Conservation (phyloP, 2,888 invertebrate species). For the Macrosiphum euphorbiae region DNA sequence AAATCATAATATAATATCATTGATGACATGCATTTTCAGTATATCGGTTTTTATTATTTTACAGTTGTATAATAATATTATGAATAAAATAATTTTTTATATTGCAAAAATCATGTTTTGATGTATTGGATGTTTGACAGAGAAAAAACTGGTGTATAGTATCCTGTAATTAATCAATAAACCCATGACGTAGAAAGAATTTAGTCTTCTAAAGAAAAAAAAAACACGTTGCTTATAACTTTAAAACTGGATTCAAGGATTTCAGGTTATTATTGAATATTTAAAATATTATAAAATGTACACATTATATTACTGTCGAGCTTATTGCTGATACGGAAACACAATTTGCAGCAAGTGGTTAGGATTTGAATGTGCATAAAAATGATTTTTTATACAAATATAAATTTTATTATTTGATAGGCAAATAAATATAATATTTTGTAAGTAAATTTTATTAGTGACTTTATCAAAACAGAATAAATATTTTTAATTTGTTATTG, state of each 20-base stretch:
- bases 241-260: constrained; percentile 41
- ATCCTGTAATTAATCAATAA: neutral
- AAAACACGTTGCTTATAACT: constrained; percentile 25
- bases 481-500: neutral
- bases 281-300: constrained; percentile 20
- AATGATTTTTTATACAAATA: neutral
- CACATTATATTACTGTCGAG: neutral
- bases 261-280: constrained; percentile 11
- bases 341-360: neutral
- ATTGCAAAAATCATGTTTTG: neutral
- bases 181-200: neutral
- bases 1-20: too few relatives aligned
- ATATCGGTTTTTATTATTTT: neutral
- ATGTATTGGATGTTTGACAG: neutral
- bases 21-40: too few relatives aligned
- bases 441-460: neutral
- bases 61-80: neutral
- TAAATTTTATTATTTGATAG: neutral
- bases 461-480: neutral
- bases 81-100: neutral
- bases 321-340: neutral
- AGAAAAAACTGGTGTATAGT: neutral
- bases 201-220: neutral
- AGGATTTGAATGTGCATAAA: neutral
- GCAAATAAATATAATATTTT: neutral